Evolutionary conservation across 37 sponge, comb jelly and placozoan species (phyloP).

Genomic region (Beroe ovata): DNA sequence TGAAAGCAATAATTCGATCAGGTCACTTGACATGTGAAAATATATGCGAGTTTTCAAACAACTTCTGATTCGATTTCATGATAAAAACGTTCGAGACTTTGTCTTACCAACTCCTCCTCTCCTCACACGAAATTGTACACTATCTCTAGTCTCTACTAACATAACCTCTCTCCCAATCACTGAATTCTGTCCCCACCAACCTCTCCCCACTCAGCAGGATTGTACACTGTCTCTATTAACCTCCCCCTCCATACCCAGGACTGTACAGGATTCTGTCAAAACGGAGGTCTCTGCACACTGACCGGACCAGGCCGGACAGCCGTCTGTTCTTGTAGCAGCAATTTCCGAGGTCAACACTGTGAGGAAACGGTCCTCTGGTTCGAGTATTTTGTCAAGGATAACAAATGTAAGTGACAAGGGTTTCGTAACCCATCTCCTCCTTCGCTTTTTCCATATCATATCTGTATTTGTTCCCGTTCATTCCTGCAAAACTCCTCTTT

Average conservation of each 20-base stretch:
- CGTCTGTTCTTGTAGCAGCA: not conserved
- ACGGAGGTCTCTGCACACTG: not conserved
- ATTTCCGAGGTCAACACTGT: conserved; percentile 25
- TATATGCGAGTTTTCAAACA: too few species aligned
- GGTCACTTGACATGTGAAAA: too few species aligned
- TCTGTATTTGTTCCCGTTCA: too few species aligned
- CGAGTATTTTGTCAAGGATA: conserved; percentile 55
- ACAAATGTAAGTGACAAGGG: conserved; percentile 59
- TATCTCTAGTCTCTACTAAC: not conserved
- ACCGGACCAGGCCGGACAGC: conserved; percentile 21
- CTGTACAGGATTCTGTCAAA: conserved; percentile 9
- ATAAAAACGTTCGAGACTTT: too few species aligned
- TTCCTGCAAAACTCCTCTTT: too few species aligned
- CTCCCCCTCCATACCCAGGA: conserved; percentile 14
- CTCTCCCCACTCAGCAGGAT: not conserved
- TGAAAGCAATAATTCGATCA: too few species aligned
- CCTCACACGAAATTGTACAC: not conserved
- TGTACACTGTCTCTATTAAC: not conserved
- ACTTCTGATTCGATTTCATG: too few species aligned
- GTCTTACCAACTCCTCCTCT: too few species aligned
- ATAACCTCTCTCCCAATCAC: not conserved
- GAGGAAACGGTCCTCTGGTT: conserved; percentile 54
- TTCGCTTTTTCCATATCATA: too few species aligned
- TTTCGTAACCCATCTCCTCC: too few species aligned
- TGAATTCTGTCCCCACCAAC: too few species aligned